Conservation (phyloP, 2,113 vertebrate species). For the Neoarius graeffei region DNA sequence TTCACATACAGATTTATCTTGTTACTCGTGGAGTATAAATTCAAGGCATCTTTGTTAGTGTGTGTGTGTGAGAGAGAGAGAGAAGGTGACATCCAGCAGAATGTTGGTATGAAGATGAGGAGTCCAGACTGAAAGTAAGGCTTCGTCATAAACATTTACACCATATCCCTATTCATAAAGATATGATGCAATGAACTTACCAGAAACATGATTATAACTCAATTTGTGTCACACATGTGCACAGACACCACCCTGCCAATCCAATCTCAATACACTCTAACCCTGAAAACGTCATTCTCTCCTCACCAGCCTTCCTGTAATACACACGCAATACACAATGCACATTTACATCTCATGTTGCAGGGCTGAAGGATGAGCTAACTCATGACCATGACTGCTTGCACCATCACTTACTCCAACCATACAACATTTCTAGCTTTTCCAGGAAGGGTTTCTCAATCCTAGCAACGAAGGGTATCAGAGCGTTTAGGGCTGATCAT, state of each 20-base stretch:
- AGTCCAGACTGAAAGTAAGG: no score
- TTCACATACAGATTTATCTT: background rate
- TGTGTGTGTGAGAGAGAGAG: background rate
- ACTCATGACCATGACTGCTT: background rate
- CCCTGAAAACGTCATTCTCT: background rate
- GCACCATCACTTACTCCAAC: background rate
- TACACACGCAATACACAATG: background rate
- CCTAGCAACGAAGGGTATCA: no score
- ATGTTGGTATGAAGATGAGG: background rate
- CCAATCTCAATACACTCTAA: background rate
- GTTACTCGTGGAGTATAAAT: background rate
- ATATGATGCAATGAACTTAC: conserved; percentile 33
- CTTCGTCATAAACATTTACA: conserved; percentile 23
- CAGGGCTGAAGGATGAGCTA: background rate
- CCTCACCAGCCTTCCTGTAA: background rate
- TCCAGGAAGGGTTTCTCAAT: background rate
- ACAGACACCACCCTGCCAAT: background rate
- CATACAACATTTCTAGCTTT: background rate
- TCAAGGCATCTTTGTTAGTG: background rate
- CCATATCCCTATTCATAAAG: background rate
- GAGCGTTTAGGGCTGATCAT: background rate
- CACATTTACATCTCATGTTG: background rate
- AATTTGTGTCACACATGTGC: conserved; percentile 9
- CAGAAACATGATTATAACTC: conserved; percentile 43
- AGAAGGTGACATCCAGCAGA: conserved; percentile 24